Percentiles rank a stretch among this genome's conserved stretches.
Evolutionary conservation across 2,888 invertebrate genomes (phyloP).

Genomic region (Cephus pulcher): DNA sequence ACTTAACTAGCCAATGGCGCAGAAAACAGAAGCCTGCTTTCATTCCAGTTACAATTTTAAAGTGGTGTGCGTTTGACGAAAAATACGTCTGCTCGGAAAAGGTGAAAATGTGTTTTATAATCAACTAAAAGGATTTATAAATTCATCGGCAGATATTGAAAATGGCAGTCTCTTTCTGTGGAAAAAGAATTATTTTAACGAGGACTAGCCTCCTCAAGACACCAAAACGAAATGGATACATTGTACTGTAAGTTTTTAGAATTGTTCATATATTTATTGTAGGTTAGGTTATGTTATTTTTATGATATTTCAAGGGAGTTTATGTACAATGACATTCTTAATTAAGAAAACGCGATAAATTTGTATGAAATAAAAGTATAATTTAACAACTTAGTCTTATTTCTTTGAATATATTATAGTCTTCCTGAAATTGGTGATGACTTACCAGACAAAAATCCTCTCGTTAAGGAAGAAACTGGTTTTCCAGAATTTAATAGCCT

Average conservation of each 20-base stretch:
- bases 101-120: slow-evolving; percentile 5
- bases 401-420: slow-evolving; percentile 65
- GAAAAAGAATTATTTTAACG: slow-evolving; percentile 54
- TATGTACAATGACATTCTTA: slow-evolving; percentile 12
- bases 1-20: background rate
- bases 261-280: background rate
- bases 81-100: background rate
- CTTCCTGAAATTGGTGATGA: slow-evolving; percentile 89
- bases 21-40: background rate
- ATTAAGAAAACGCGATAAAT: slow-evolving; percentile 16
- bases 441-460: slow-evolving; percentile 78
- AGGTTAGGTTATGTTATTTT: slow-evolving; percentile 33
- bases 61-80: background rate
- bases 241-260: slow-evolving; percentile 74
- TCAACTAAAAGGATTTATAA: slow-evolving; percentile 1
- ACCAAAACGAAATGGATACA: slow-evolving; percentile 72
- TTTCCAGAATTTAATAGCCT: slow-evolving; percentile 85
- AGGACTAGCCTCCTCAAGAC: slow-evolving; percentile 51
- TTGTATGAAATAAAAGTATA: slow-evolving; percentile 2
- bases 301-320: background rate
- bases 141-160: background rate
- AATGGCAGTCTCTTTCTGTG: slow-evolving; percentile 64
- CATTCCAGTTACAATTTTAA: background rate
- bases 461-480: slow-evolving; percentile 76
- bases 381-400: slow-evolving; percentile 19